Percentiles rank a stretch among this genome's conserved stretches.
Evolutionary conservation across 2,888 invertebrate species (phyloP).

Genomic region (Andricus quercusramuli): DNA sequence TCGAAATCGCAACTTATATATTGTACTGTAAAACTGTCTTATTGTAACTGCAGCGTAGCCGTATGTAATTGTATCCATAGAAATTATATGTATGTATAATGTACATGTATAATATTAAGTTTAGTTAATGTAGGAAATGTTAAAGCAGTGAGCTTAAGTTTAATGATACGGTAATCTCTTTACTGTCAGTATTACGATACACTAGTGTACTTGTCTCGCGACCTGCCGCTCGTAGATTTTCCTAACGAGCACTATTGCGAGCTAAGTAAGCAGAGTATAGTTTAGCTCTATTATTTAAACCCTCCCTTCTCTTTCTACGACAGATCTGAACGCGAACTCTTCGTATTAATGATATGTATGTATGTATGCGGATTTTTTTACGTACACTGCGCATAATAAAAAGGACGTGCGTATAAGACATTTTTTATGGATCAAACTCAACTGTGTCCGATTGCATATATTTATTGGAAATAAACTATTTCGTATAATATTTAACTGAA

Average conservation of each 20-base stretch:
- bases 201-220: constrained; percentile 72
- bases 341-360: constrained; percentile 5
- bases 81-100: constrained; percentile 35
- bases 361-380: constrained; percentile 28
- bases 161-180: constrained; percentile 75
- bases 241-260: constrained; percentile 61
- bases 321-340: constrained; percentile 12
- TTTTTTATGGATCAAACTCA: constrained; percentile 13
- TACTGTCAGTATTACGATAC: constrained; percentile 77
- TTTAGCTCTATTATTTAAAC: constrained; percentile 49
- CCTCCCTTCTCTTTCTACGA: constrained; percentile 45
- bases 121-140: constrained; percentile 25
- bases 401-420: constrained; percentile 24
- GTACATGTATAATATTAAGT: constrained; percentile 39
- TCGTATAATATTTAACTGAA: constrained; percentile 14
- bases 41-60: constrained; percentile 29
- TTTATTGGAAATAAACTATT: constrained; percentile 40
- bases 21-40: constrained; percentile 30
- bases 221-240: constrained; percentile 54
- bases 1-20: constrained; percentile 21
- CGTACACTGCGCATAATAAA: constrained; percentile 18
- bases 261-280: constrained; percentile 70
- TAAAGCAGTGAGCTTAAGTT: constrained; percentile 64
- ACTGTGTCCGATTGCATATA: constrained; percentile 34
- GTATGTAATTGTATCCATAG: constrained; percentile 26